These are phyloP conservation scores for Eucriotettix oculatus DNA, from an alignment of 2,888 invertebrate species.

Conservation along the genomic window DNA sequence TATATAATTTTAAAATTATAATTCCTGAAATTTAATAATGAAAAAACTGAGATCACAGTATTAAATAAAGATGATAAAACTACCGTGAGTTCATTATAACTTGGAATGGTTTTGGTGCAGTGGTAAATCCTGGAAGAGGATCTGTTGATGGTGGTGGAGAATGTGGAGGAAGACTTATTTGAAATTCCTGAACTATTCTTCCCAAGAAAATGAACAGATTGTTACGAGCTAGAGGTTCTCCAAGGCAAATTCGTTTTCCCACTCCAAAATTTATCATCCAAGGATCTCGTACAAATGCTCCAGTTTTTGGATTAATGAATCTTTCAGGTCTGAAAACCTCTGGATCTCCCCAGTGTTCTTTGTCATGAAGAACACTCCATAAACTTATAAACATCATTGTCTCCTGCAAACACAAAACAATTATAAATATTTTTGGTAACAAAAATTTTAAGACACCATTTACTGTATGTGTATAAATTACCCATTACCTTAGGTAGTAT, in stretches of 20 bases:
- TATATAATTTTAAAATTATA: too few relatives aligned
- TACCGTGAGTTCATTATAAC: not conserved
- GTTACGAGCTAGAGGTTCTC: conserved; percentile 13
- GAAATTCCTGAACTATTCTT: conserved; percentile 12
- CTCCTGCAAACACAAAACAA: conserved; percentile 7
- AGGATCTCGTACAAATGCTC: conserved; percentile 10
- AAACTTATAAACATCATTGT: conserved; percentile 11
- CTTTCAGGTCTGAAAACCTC: conserved; percentile 14
- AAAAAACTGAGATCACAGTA: too few relatives aligned
- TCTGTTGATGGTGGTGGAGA: conserved; percentile 8
- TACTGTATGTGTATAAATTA: conserved; percentile 5
- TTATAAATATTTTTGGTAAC: not conserved
- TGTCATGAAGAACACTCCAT: conserved; percentile 10
- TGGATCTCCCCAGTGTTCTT: conserved; percentile 14
- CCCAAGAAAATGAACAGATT: conserved; percentile 13
- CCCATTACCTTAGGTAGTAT: conserved; percentile 11
- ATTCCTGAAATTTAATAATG: too few relatives aligned
- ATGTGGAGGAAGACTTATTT: conserved; percentile 9
- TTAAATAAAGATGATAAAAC: too few relatives aligned
- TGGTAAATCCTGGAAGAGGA: conserved; percentile 11
- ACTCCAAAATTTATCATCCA: conserved; percentile 13
- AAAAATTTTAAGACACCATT: not conserved
- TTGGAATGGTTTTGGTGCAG: conserved; percentile 12
- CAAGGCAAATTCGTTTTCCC: conserved; percentile 14
- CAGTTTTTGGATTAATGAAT: conserved; percentile 11